These are phyloP conservation scores for Aspidoscelis tigris DNA, from an alignment of 2,113 vertebrate species.

Conservation along the genomic window DNA sequence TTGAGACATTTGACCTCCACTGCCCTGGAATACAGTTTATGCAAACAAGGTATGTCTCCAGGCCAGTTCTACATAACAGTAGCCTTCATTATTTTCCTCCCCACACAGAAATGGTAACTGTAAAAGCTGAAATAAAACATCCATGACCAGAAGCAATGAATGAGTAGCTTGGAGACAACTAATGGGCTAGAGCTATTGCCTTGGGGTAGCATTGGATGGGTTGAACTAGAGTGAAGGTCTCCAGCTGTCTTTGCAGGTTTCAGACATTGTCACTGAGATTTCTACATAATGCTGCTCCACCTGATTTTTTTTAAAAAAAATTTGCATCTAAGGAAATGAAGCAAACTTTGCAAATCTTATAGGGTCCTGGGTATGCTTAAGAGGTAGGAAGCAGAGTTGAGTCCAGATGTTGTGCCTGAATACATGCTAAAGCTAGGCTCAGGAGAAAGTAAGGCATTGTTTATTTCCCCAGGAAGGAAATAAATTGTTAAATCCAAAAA, in stretches of 20 bases:
- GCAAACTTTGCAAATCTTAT: background rate
- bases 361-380: background rate
- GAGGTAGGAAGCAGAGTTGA: background rate
- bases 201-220: no score
- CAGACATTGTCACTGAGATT: no score
- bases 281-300: background rate
- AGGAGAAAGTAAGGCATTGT: background rate
- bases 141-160: background rate
- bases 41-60: background rate
- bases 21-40: background rate
- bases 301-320: no score
- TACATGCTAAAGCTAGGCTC: background rate
- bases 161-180: background rate
- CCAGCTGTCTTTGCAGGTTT: background rate
- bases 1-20: background rate
- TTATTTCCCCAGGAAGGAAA: background rate
- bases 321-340: background rate
- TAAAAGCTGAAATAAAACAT: background rate
- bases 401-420: background rate
- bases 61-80: background rate
- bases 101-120: background rate
- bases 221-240: no score
- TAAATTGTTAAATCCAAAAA: background rate
- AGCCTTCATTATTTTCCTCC: no score
- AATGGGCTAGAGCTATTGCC: no score